phyloP scores from a whole-genome alignment of 2,797 vertebrate genomes.

The Ctenosaura bakeri region DNA sequence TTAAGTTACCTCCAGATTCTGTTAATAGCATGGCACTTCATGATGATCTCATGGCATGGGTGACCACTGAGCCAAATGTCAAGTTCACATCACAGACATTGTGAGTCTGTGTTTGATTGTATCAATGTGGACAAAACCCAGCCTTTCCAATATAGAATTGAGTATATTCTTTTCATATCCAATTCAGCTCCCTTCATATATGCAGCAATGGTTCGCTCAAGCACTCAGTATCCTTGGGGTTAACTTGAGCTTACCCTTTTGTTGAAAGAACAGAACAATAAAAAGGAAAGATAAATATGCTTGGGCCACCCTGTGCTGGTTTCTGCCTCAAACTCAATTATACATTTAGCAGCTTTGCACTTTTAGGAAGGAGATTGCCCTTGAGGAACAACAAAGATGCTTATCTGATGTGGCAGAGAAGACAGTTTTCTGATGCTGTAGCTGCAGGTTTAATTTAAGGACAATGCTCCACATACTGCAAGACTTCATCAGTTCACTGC shows the following conservation, averaged over 20 bases:
- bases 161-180: not conserved
- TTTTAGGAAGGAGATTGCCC: constrained; percentile 60
- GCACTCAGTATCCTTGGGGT: not conserved
- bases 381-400: constrained; percentile 33
- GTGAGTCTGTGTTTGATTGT: not conserved
- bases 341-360: constrained; percentile 53
- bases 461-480: not conserved
- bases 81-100: too few relatives aligned
- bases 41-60: too few relatives aligned
- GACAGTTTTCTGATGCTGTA: constrained; percentile 57
- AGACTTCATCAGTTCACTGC: constrained; percentile 45
- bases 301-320: not conserved
- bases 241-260: constrained; percentile 7
- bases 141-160: not conserved
- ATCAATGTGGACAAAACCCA: not conserved
- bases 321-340: constrained; percentile 44
- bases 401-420: constrained; percentile 61
- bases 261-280: constrained; percentile 20
- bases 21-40: too few relatives aligned
- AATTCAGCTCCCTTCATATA: not conserved
- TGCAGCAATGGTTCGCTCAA: constrained; percentile 25
- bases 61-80: too few relatives aligned
- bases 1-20: too few relatives aligned
- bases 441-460: constrained; percentile 68
- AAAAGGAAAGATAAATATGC: fast-evolving